A percentile compares a stretch with the other conserved stretches of the same genome.
These are phyloP conservation scores for Ranitomeya variabilis DNA, from an alignment of 2,113 vertebrate species.

Conservation along the genomic window DNA sequence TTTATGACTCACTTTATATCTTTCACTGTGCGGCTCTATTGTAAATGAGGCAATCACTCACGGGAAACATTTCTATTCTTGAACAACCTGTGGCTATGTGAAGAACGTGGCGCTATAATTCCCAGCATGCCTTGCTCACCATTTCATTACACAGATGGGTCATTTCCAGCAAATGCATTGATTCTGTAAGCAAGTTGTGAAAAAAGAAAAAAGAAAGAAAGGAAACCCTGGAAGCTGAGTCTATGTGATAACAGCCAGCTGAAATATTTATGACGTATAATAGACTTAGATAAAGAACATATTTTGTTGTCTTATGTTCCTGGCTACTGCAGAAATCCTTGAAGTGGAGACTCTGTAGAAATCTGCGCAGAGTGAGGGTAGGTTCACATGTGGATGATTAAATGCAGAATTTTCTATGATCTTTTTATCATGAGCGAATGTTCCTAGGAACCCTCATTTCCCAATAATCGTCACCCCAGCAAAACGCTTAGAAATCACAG, in stretches of 20 bases:
- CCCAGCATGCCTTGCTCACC: conserved; percentile 16
- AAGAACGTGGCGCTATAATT: neutral
- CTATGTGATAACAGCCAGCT: neutral
- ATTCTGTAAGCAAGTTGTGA: neutral
- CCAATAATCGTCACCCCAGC: no score
- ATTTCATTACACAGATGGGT: neutral
- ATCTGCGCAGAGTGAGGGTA: no score
- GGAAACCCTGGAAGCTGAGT: neutral
- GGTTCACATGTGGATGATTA: no score
- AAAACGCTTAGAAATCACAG: no score
- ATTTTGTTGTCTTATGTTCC: neutral
- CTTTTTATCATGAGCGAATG: no score
- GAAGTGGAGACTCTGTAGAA: neutral
- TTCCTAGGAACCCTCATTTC: no score
- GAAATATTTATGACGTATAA: neutral
- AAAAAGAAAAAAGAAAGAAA: no score
- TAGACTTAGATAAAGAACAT: neutral
- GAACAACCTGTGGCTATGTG: conserved; percentile 25
- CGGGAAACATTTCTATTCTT: neutral
- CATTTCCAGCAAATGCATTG: neutral
- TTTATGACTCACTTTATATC: neutral
- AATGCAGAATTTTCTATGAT: neutral
- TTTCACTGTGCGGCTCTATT: neutral
- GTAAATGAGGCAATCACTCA: conserved; percentile 1
- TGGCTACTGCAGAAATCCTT: neutral